Base-by-base conservation (phyloP, 2,797 vertebrate species). In the Micromesistius poutassou region DNA sequence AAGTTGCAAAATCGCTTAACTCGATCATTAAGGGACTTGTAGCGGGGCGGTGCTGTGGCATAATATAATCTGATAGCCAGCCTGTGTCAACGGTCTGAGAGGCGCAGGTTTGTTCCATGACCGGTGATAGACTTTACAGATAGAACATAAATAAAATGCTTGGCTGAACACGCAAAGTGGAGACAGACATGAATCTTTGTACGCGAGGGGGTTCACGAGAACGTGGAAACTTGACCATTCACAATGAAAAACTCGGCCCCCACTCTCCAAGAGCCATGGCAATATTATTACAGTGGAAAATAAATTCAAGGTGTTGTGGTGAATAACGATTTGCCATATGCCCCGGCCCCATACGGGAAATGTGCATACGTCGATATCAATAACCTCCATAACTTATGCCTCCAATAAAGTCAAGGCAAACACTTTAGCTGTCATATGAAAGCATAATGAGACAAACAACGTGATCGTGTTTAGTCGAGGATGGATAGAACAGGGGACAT, bases 221-320 rank as follows among this genome's bases (percentile, higher is more conserved):
- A 12, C 31, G 70, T 71, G 90, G 91, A 90, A 90, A 88, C 89
- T 78, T 87, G 89, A 90, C 81, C 90, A 88, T 88, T 90, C 89
- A 40, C 35, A 83, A 91, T 90, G 92, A 92, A 86, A 86, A 83
- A 83, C 91, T 92, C 92, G 0, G 79, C 75, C 79, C 79, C 70
- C 86, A 86, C 86, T 84, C 82, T 88, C 84, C 76, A 84, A 91
- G 71, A 79, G 86, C 85, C 83, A 80, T 79, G 82, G 86, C 84
- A 82, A 91, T 88, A 83, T 81, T 90, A 90, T 90, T 88, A 80
- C 88, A 82, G 88, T 85, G 89, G 90, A 89, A 93, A 93, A 93
- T 88, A 79, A 89, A 90, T 86, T 89, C 82, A 88, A 91, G 89
- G 85, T 88, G 19, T 82, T 90, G 90, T 86, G 89, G 90, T 88